phyloP scores from a whole-genome alignment of 1,140 invertebrate genomes.

The Atopsyche davidsoni region DNA sequence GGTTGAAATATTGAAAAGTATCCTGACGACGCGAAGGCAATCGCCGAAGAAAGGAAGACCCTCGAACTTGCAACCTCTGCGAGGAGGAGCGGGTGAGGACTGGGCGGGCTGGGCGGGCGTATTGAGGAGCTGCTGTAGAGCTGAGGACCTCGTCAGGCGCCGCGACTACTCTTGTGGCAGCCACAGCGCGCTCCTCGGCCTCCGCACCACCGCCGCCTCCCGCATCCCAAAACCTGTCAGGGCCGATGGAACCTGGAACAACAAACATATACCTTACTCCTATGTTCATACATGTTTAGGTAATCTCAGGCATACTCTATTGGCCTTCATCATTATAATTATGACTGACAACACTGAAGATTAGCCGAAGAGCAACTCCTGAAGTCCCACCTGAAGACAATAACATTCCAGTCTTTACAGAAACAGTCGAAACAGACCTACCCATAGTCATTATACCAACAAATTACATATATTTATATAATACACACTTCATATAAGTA shows the following conservation, averaged over 20 bases:
- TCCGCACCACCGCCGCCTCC: conserved; percentile 29
- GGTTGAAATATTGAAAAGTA: conserved; percentile 14
- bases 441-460: no score
- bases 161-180: conserved; percentile 24
- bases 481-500: not conserved
- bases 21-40: conserved; percentile 14
- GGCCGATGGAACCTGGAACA: conserved; percentile 46
- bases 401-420: no score
- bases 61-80: conserved; percentile 24
- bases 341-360: no score
- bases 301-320: no score
- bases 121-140: no score
- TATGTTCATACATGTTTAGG: no score
- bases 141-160: conserved; percentile 19
- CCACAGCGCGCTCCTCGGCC: conserved; percentile 9
- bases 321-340: no score
- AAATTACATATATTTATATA: not conserved
- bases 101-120: conserved; percentile 15
- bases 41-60: conserved; percentile 26
- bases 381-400: no score
- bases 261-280: no score
- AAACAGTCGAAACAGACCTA: no score
- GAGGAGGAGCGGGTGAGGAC: conserved; percentile 29
- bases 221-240: conserved; percentile 44
- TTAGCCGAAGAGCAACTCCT: no score